Conservation (phyloP, 2,797 vertebrate genomes). For the Gymnoscopelus microlampas region DNA sequence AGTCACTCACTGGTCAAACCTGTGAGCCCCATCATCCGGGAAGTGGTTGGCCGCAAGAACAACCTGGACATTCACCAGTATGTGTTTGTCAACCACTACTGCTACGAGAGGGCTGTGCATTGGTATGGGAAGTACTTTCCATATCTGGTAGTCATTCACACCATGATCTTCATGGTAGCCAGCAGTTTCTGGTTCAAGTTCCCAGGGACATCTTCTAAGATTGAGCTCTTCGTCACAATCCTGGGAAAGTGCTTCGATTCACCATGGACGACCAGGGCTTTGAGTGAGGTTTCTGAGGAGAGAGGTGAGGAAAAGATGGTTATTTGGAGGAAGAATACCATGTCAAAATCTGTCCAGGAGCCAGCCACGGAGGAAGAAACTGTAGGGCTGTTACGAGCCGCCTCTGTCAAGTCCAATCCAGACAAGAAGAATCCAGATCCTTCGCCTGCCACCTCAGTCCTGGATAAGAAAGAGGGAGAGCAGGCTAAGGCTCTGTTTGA, state of each 20-base stretch:
- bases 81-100: constrained; percentile 90
- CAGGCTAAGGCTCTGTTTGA: constrained; percentile 94
- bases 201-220: constrained; percentile 92
- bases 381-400: constrained; percentile 61
- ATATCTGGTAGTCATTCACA: constrained; percentile 91
- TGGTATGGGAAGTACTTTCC: constrained; percentile 95
- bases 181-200: constrained; percentile 97
- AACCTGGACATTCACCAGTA: constrained; percentile 92
- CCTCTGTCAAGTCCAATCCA: constrained; percentile 73
- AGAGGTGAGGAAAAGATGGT: constrained; percentile 80
- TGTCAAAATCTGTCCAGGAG: constrained; percentile 58
- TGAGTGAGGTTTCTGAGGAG: constrained; percentile 91
- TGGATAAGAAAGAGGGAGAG: constrained; percentile 93
- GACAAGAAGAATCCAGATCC: constrained; percentile 82
- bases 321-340: constrained; percentile 71
- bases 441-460: constrained; percentile 72
- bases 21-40: constrained; percentile 54
- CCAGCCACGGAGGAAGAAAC: constrained; percentile 61
- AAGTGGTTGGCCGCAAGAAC: constrained; percentile 85
- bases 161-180: constrained; percentile 90
- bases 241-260: constrained; percentile 92
- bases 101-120: constrained; percentile 89
- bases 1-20: constrained; percentile 34
- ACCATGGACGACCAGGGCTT: constrained; percentile 91
- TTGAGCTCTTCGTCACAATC: constrained; percentile 91